Conservation (phyloP, 2,113 vertebrate genomes). For the Sebastes schlegelii region DNA sequence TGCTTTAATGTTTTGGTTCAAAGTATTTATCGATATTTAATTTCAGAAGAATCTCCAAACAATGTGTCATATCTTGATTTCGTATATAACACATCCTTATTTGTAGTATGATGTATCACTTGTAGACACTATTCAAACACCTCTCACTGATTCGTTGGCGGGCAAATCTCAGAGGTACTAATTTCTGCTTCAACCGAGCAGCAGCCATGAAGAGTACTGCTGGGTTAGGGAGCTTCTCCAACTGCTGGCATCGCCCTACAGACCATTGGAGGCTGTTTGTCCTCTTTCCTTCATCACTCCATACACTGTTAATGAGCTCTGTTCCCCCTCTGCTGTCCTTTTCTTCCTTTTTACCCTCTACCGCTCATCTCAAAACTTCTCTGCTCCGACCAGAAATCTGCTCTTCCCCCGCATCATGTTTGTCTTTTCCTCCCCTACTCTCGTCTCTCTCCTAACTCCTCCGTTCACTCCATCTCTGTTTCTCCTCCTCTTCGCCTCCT, state of each 20-base stretch:
- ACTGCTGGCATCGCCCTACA: conserved; percentile 39
- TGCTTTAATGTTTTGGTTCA: not conserved
- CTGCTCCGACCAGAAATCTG: not conserved
- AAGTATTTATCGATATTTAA: not conserved
- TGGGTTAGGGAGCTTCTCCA: conserved; percentile 46
- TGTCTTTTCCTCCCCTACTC: not conserved
- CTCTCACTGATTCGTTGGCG: conserved; percentile 1
- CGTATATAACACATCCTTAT: not conserved
- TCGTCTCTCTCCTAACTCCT: conserved; percentile 10
- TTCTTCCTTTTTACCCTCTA: conserved; percentile 26
- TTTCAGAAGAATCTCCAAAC: not conserved
- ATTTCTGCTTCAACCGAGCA: conserved; percentile 31
- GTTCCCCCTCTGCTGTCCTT: conserved; percentile 29
- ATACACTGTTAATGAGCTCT: conserved; percentile 61
- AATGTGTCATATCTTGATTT: not conserved
- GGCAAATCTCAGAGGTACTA: conserved; percentile 41
- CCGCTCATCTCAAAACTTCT: conserved; percentile 18
- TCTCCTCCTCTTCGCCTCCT: conserved; percentile 28
- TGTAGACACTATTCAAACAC: not conserved
- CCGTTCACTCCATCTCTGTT: not conserved
- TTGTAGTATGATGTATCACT: not conserved
- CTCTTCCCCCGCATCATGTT: not conserved
- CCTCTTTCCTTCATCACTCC: conserved; percentile 58
- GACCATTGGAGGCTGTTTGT: conserved; percentile 46
- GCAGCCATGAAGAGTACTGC: conserved; percentile 29